Evolutionary conservation across 2,888 invertebrate genomes (phyloP).

Genomic region (Eupithecia exiguata): DNA sequence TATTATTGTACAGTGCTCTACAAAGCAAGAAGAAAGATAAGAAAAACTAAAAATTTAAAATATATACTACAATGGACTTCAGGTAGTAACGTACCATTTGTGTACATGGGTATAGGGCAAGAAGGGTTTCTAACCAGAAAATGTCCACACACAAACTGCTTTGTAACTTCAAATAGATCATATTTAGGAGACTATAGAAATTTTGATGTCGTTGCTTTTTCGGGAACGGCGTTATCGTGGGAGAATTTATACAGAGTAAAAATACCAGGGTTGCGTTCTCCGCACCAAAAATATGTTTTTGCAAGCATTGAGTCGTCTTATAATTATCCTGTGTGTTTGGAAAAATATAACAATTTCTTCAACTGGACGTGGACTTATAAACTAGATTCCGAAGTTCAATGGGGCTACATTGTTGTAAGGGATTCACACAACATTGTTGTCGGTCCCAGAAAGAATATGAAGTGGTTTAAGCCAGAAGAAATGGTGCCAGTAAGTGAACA

Average conservation of each 20-base stretch:
- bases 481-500: conserved; percentile 57
- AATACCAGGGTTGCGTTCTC: conserved; percentile 51
- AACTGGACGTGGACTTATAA: conserved; percentile 72
- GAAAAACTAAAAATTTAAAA: conserved; percentile 46
- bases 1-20: neutral
- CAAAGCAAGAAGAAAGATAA: neutral
- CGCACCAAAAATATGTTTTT: conserved; percentile 64
- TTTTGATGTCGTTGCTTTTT: conserved; percentile 50
- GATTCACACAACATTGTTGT: conserved; percentile 55
- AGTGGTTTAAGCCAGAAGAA: conserved; percentile 59
- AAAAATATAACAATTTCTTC: conserved; percentile 57
- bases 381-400: conserved; percentile 62
- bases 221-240: conserved; percentile 37
- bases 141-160: conserved; percentile 61
- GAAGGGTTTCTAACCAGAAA: conserved; percentile 57
- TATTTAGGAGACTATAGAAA: conserved; percentile 42
- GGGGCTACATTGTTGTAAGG: conserved; percentile 63
- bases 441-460: conserved; percentile 63
- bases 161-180: conserved; percentile 51
- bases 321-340: conserved; percentile 56
- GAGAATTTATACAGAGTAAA: neutral
- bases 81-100: conserved; percentile 55
- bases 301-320: conserved; percentile 63
- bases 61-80: conserved; percentile 68
- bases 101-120: conserved; percentile 59